Evolutionary conservation across 2,113 vertebrate species (phyloP), one percentile per base, ranked within the genome.

Genomic region (Halichoeres trimaculatus): DNA sequence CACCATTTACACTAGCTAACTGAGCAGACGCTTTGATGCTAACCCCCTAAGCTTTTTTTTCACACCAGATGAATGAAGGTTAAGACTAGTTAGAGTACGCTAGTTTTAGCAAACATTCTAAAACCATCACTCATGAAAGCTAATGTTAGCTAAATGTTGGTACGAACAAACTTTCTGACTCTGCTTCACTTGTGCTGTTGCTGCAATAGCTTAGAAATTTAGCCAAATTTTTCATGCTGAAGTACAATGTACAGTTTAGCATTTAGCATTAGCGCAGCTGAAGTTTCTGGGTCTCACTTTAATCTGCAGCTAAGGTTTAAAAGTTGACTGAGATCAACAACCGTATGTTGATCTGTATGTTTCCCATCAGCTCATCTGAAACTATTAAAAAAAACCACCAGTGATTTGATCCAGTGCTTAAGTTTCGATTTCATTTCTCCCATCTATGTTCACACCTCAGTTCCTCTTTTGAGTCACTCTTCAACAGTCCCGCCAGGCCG

Each of bases 401-500:
- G 40, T 41, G 10, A 4, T 41, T 14, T 41, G 1, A 41, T 20
- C 19, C 34, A 4, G 10, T 55, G 11, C 61, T 81, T 75, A 35
- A 12, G 75, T 57, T 70, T 8, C 62, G 26, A 58, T 66, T 51
- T 56, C 0, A 16, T 70, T 57, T 20, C n/a, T 64, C 17, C n/a
- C 69, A 13, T 59, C 48, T 41, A 53, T 45, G 9, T 43, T 57
- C 56, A 45, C 45, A 30, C 26, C 20, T 68, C 59, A 16, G 3
- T 56, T 78, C 5, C 43, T 10, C 22, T 58, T 60, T 76, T 7
- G 19, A 16, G 2, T 92, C 89, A 73, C 85, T 88, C 74, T 20
- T 54, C 68, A 80, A 81, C 71, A 54, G 52, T 84, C 78, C 64
- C 70, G 91, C 90, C 93, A 90, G 75, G 89, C 92, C 65, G 84